These are phyloP conservation scores for Sarcophaga carnaria DNA, from an alignment of 2,888 invertebrate species.

Conservation along the genomic window DNA sequence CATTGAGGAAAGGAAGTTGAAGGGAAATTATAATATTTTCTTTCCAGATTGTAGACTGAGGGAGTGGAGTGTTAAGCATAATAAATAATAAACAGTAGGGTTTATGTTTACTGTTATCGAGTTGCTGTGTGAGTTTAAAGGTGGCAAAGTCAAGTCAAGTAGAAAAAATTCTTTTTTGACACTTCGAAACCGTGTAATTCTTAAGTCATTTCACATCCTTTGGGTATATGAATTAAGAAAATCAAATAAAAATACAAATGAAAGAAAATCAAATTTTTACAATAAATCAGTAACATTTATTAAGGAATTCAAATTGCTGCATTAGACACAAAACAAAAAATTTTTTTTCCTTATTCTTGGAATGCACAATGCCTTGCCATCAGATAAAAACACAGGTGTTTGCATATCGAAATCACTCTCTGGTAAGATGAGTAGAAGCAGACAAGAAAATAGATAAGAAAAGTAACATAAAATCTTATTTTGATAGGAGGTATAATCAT, in stretches of 20 bases:
- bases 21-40: slow-evolving; percentile 54
- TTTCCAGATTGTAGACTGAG: slow-evolving; percentile 8
- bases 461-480: slow-evolving; percentile 14
- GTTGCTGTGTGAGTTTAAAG: slow-evolving; percentile 72
- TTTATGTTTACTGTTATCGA: slow-evolving; percentile 77
- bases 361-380: not conserved
- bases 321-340: slow-evolving; percentile 1
- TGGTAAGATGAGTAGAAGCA: slow-evolving; percentile 8
- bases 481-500: slow-evolving; percentile 32
- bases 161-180: slow-evolving; percentile 47
- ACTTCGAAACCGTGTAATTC: slow-evolving; percentile 74
- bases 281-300: slow-evolving; percentile 37
- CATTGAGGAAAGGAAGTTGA: not conserved
- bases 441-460: not conserved
- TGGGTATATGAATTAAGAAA: slow-evolving; percentile 44
- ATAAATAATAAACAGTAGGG: slow-evolving; percentile 50
- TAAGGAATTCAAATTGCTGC: slow-evolving; percentile 57
- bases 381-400: slow-evolving; percentile 15
- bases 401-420: slow-evolving; percentile 27
- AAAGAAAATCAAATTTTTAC: slow-evolving; percentile 28
- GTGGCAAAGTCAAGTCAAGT: slow-evolving; percentile 64
- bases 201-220: slow-evolving; percentile 74
- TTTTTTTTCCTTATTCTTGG: not conserved
- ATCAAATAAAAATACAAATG: not conserved
- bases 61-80: slow-evolving; percentile 18